phyloP scores from a whole-genome alignment of 35 echinoderm and acorn worm genomes.

The Holothuria glaberrima region DNA sequence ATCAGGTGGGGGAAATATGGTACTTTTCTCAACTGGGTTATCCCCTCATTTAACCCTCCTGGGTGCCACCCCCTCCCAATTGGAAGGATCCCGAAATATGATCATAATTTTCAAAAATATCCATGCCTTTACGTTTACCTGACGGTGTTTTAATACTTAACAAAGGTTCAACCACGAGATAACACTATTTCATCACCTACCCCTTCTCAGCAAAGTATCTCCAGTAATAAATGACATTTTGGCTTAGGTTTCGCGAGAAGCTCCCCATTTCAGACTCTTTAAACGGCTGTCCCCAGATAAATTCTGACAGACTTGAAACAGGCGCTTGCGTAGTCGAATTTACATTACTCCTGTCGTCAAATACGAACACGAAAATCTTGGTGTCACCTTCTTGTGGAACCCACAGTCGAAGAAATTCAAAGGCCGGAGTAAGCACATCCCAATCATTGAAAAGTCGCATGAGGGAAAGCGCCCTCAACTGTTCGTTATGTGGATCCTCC shows the following conservation, averaged over 20 bases:
- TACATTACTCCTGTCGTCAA: background rate
- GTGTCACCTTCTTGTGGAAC: background rate
- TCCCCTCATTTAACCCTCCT: no score
- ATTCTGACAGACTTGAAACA: background rate
- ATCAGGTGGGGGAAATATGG: no score
- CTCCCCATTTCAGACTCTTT: background rate
- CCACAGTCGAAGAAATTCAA: background rate
- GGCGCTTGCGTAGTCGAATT: no score
- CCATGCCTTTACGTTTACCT: no score
- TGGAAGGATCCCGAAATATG: no score
- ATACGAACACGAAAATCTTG: background rate
- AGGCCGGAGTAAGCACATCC: background rate
- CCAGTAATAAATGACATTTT: background rate
- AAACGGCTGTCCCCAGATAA: no score
- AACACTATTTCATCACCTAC: background rate
- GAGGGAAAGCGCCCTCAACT: background rate
- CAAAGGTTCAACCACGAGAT: background rate
- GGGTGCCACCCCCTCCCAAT: no score
- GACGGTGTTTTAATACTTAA: background rate
- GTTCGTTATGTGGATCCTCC: background rate
- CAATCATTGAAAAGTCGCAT: background rate
- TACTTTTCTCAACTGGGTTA: no score
- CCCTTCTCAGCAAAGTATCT: background rate
- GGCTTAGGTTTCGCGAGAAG: background rate
- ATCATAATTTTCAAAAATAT: no score